Evolutionary conservation across 1,140 invertebrate species (phyloP).

Genomic region (Lanistes nyassanus): DNA sequence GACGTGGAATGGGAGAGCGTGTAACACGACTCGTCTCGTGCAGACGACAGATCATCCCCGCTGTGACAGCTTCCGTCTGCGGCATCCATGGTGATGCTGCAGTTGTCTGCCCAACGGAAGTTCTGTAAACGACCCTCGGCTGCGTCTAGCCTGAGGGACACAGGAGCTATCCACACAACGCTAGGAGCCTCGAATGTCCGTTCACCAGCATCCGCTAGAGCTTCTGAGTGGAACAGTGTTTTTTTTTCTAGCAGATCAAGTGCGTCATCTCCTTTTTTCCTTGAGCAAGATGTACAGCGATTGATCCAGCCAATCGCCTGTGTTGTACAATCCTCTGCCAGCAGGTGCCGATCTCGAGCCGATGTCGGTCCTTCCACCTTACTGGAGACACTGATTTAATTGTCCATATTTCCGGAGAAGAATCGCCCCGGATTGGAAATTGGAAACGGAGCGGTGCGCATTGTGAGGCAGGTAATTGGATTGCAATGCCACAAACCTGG

Average conservation of each 20-base stretch:
- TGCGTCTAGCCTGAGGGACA: too few relatives aligned
- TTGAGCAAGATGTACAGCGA: background rate
- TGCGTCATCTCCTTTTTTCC: too few relatives aligned
- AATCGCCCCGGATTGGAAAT: background rate
- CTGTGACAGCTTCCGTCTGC: background rate
- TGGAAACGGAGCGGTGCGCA: background rate
- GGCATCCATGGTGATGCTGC: background rate
- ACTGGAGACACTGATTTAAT: constrained; percentile 1
- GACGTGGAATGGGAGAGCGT: background rate
- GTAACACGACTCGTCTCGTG: background rate
- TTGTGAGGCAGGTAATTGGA: constrained; percentile 5
- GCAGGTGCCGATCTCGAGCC: background rate
- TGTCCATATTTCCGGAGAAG: background rate
- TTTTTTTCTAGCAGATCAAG: too few relatives aligned
- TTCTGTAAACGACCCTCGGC: too few relatives aligned
- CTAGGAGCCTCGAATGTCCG: too few relatives aligned
- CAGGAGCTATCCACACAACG: too few relatives aligned
- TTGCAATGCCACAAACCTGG: constrained; percentile 3
- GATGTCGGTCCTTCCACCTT: background rate
- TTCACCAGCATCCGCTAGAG: too few relatives aligned
- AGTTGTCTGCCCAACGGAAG: background rate
- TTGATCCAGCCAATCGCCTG: background rate
- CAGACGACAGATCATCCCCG: background rate
- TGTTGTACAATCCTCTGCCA: background rate
- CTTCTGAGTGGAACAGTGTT: too few relatives aligned